These are phyloP conservation scores for Litoditis marina DNA, from an alignment of 2,888 invertebrate species.

Conservation along the genomic window DNA sequence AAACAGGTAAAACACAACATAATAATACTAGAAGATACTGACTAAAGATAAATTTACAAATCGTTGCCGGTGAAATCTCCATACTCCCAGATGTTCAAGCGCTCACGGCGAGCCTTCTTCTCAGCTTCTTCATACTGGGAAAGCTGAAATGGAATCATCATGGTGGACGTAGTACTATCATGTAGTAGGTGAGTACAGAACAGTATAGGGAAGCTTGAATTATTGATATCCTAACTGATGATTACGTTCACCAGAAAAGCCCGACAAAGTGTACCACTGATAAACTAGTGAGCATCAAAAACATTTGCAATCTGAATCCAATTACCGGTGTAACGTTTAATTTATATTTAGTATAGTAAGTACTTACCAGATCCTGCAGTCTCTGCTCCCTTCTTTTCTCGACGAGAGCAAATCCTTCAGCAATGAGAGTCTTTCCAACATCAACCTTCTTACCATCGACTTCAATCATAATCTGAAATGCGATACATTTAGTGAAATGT, in stretches of 20 bases:
- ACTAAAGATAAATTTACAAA: background rate
- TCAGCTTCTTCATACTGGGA: slow-evolving; percentile 64
- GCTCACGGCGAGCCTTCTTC: slow-evolving; percentile 66
- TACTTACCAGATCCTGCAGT: slow-evolving; percentile 73
- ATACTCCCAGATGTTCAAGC: slow-evolving; percentile 90
- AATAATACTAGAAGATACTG: too few relatives aligned
- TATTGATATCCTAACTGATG: background rate
- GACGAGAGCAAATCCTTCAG: slow-evolving; percentile 80
- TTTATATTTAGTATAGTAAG: background rate
- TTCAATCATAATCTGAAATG: slow-evolving; percentile 36
- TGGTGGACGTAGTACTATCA: too few relatives aligned
- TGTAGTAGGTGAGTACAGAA: too few relatives aligned
- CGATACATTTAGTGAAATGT: background rate
- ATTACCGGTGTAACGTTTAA: background rate
- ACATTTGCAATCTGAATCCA: background rate
- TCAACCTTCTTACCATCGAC: slow-evolving; percentile 67
- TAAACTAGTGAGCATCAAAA: too few relatives aligned
- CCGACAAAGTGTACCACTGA: too few relatives aligned
- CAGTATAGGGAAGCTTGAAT: too few relatives aligned
- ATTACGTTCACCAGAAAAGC: too few relatives aligned
- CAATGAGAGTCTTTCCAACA: slow-evolving; percentile 76
- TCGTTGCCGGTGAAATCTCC: slow-evolving; percentile 91
- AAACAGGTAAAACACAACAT: too few relatives aligned
- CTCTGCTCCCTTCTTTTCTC: slow-evolving; percentile 79
- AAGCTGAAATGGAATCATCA: too few relatives aligned